phyloP scores from a whole-genome alignment of 2,888 invertebrate species.

The Pammene fasciana region DNA sequence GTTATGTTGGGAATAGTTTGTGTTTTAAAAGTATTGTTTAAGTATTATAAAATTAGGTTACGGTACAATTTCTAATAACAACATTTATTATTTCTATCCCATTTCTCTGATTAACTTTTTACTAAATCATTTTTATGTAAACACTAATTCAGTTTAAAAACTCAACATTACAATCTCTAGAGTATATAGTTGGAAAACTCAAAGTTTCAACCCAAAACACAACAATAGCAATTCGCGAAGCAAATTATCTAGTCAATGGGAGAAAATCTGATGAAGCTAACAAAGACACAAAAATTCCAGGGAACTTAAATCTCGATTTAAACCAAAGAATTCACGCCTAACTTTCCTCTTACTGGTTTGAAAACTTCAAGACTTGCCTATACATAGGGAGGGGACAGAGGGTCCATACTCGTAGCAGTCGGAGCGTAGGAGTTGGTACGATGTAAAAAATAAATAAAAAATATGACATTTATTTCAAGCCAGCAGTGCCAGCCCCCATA shows the following conservation, averaged over 20 bases:
- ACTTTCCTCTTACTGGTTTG: constrained; percentile 49
- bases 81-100: too few relatives aligned
- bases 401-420: not conserved
- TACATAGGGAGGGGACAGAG: constrained; percentile 36
- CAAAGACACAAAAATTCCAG: constrained; percentile 14
- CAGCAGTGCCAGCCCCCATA: too few relatives aligned
- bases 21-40: too few relatives aligned
- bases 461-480: too few relatives aligned
- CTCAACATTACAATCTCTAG: not conserved
- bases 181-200: too few relatives aligned
- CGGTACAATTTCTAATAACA: too few relatives aligned
- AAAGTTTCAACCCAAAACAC: not conserved
- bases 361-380: constrained; percentile 48
- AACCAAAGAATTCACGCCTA: constrained; percentile 39
- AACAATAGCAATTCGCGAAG: constrained; percentile 18
- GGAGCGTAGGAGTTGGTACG: too few relatives aligned
- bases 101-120: too few relatives aligned
- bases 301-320: constrained; percentile 38
- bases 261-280: constrained; percentile 19
- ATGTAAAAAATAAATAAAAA: too few relatives aligned
- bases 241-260: constrained; percentile 21
- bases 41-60: too few relatives aligned
- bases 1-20: too few relatives aligned
- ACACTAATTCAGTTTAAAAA: not conserved
- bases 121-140: too few relatives aligned